These are phyloP conservation scores for Rhabdophis nuchalis DNA, from an alignment of 2,797 vertebrate genomes.

Conservation along the genomic window DNA sequence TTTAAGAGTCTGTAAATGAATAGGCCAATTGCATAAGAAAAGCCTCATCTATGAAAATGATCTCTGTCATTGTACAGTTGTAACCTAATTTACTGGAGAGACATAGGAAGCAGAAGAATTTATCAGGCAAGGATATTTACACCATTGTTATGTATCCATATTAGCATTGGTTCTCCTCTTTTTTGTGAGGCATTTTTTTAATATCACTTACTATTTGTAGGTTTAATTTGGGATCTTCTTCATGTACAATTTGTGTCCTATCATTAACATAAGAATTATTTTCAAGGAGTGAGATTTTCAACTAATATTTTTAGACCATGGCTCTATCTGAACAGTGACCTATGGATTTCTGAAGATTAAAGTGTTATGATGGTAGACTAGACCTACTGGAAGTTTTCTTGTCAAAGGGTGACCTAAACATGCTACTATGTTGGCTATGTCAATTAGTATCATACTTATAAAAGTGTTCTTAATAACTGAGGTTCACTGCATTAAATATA, in stretches of 20 bases:
- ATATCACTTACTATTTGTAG: background rate
- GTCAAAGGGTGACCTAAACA: background rate
- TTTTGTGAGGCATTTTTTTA: background rate
- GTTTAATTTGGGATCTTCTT: background rate
- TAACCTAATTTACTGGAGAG: background rate
- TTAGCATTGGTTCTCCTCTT: background rate
- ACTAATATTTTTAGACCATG: background rate
- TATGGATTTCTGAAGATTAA: background rate
- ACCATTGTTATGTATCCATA: background rate
- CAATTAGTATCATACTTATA: background rate
- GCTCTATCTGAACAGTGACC: background rate
- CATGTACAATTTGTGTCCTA: background rate
- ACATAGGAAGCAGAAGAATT: background rate
- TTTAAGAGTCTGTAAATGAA: background rate
- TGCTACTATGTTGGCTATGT: background rate
- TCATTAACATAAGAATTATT: background rate
- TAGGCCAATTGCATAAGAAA: background rate
- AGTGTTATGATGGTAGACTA: background rate
- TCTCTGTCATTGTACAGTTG: background rate
- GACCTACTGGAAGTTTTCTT: background rate
- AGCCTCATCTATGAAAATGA: background rate
- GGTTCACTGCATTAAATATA: conserved; percentile 45
- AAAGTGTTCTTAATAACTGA: background rate
- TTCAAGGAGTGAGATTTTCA: background rate
- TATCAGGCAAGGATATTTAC: background rate